Evolutionary conservation across 2,888 invertebrate species (phyloP), one percentile per base, ranked within the genome.

Genomic region (Patella depressa): DNA sequence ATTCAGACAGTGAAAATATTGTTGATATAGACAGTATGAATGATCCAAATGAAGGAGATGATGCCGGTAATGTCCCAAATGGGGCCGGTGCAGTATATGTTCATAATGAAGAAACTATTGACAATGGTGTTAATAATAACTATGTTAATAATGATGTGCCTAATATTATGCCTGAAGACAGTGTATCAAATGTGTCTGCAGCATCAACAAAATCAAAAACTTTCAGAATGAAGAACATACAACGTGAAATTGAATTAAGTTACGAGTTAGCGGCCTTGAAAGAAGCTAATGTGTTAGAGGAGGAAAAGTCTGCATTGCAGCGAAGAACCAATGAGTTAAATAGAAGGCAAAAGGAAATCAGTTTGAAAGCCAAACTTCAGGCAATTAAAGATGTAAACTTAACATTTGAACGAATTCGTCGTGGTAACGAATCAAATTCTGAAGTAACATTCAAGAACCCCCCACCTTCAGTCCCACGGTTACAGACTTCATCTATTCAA

Each of bases 341-440:
- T 65, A n/a, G 65, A 19, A 65, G 19, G 12, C 65, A 65, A 65
- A 65, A n/a, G n/a, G 65, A 65, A 65, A 65, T 65, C 19, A 19
- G 19, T 19, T 9, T 65, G 11, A 65, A 19, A 15, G 65, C 65
- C 65, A 65, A 65, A 19, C 65, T 65, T 65, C 19, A 65, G 2
- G 65, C 65, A 12, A 19, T 19, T 2, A 65, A 65, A 15, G 65
- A 65, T 5, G 7, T n/a, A 7, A 65, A 65, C 19, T n/a, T 65
- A 19, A 19, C 19, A 15, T 65, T 65, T 65, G 65, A 65, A 65
- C 7, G 9, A 19, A 65, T 65, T 12, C 65, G n/a, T 2, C 7
- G 12, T n/a, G n/a, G n/a, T 65, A n/a, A 15, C 3, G 12, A 65
- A n/a, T 65, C 65, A 19, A 19, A 65, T 65, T 19, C 19, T 65